phyloP scores from a whole-genome alignment of 2,888 invertebrate species.

The Brachylomia viminalis region DNA sequence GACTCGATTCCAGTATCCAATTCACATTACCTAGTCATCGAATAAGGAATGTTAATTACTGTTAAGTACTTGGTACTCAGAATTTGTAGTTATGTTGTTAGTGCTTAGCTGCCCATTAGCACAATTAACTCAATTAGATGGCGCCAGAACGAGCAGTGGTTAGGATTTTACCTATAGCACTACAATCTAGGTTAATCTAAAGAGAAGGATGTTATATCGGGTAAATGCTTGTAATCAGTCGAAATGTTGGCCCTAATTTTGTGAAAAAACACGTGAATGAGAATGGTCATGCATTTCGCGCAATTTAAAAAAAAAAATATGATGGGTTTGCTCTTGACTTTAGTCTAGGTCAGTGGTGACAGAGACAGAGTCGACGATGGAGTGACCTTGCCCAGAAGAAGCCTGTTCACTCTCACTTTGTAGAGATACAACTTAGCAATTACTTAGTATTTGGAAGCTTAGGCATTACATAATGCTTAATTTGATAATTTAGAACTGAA shows the following conservation, averaged over 20 bases:
- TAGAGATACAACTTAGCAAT: too few species aligned
- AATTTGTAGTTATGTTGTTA: slow-evolving; percentile 56
- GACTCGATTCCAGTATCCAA: slow-evolving; percentile 1
- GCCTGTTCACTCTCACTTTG: too few species aligned
- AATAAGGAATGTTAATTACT: slow-evolving; percentile 55
- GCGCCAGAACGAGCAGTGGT: slow-evolving; percentile 41
- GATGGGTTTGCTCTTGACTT: too few species aligned
- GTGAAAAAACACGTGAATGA: neutral
- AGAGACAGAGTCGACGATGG: too few species aligned
- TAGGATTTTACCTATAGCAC: slow-evolving; percentile 31
- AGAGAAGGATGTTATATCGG: slow-evolving; percentile 8
- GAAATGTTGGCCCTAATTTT: neutral
- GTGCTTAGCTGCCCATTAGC: slow-evolving; percentile 55
- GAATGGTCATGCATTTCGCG: neutral
- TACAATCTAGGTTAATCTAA: slow-evolving; percentile 24
- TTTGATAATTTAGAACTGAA: slow-evolving; percentile 44
- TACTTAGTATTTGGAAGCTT: neutral
- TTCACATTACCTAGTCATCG: slow-evolving; percentile 28
- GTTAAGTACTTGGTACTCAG: slow-evolving; percentile 35
- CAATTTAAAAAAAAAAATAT: too few species aligned
- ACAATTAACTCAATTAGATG: slow-evolving; percentile 60
- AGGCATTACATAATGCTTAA: slow-evolving; percentile 43
- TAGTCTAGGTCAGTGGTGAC: too few species aligned
- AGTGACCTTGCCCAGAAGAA: too few species aligned
- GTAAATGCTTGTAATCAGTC: neutral